A percentile compares a stretch with the other conserved stretches of the same genome.
Evolutionary conservation across 1,140 invertebrate genomes (phyloP).

Genomic region (Dinoponera quadriceps): DNA sequence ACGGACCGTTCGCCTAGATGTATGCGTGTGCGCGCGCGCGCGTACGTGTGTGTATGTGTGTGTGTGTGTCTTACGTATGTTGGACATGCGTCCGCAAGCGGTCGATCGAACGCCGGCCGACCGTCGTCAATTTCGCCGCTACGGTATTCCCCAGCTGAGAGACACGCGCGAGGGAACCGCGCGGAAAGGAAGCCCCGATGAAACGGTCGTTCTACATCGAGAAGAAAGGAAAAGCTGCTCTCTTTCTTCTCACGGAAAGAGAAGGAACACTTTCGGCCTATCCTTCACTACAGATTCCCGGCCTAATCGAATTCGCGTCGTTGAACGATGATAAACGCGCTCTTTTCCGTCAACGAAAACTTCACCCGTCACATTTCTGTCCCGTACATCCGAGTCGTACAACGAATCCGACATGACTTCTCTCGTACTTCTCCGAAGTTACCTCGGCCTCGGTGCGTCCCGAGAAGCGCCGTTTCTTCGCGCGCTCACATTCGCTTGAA

Average conservation of each 20-base stretch:
- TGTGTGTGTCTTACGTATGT: too few relatives aligned
- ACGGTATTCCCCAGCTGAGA: too few relatives aligned
- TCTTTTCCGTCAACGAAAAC: neutral
- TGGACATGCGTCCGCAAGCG: too few relatives aligned
- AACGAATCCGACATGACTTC: constrained; percentile 36
- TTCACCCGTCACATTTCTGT: neutral
- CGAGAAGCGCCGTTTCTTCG: neutral
- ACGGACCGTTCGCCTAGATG: constrained; percentile 53
- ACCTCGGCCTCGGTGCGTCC: neutral
- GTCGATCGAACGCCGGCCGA: too few relatives aligned
- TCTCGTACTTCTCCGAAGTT: neutral
- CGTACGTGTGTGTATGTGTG: too few relatives aligned
- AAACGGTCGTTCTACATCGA: too few relatives aligned
- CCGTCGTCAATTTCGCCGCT: too few relatives aligned
- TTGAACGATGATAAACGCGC: neutral
- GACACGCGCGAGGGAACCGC: too few relatives aligned
- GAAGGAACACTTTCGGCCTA: neutral
- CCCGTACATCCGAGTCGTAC: neutral
- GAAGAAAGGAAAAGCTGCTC: too few relatives aligned
- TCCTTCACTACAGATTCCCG: neutral
- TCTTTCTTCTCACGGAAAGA: too few relatives aligned
- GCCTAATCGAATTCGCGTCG: constrained; percentile 30
- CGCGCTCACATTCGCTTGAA: neutral
- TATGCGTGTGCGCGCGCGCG: too few relatives aligned
- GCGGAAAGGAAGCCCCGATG: too few relatives aligned